These are phyloP conservation scores for Drosophila koepferae DNA, from an alignment of 2,888 invertebrate genomes.

Conservation along the genomic window DNA sequence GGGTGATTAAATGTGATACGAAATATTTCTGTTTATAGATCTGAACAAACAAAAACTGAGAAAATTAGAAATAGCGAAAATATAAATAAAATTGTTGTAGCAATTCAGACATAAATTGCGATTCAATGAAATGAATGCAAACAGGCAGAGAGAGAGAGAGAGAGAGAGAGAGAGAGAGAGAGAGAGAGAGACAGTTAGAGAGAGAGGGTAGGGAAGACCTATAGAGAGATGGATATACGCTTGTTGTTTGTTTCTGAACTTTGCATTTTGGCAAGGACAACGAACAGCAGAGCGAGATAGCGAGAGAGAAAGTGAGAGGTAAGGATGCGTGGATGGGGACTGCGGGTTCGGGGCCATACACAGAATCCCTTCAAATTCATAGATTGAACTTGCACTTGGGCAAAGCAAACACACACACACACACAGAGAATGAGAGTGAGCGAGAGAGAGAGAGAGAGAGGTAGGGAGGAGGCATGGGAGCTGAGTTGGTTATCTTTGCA, in stretches of 20 bases:
- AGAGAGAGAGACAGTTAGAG: neutral
- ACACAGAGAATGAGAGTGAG: neutral
- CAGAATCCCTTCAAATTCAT: conserved; percentile 79
- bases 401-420: conserved; percentile 45
- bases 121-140: neutral
- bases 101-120: neutral
- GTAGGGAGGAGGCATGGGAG: neutral
- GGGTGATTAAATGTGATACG: conserved; percentile 1
- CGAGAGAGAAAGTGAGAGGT: neutral
- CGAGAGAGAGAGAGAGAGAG: neutral
- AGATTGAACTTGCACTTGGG: conserved; percentile 84
- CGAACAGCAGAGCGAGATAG: conserved; percentile 1
- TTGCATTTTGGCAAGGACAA: conserved; percentile 72
- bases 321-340: conserved; percentile 17
- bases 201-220: neutral
- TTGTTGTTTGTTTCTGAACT: conserved; percentile 51
- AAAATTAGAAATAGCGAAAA: neutral
- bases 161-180: neutral
- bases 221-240: neutral
- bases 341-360: conserved; percentile 74
- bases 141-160: neutral
- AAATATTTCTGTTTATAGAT: neutral
- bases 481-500: conserved; percentile 39
- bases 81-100: conserved; percentile 4
- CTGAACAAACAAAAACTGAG: neutral